A percentile compares a stretch with the other conserved stretches of the same genome.
Evolutionary conservation across 2,797 vertebrate species (phyloP).

Genomic region (Strix occidentalis): DNA sequence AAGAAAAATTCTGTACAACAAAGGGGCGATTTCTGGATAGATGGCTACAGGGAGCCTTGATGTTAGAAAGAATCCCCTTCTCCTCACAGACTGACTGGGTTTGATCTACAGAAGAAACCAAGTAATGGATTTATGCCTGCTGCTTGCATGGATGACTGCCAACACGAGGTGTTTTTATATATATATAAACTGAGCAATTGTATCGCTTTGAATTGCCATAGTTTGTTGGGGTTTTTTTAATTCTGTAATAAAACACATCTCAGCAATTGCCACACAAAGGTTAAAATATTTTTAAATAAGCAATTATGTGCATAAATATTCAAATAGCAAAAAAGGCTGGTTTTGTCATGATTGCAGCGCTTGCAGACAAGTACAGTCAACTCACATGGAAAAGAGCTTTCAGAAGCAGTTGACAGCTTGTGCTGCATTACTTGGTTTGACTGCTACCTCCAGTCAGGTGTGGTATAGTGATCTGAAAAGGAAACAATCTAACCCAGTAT

Average conservation of each 20-base stretch:
- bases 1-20: neutral
- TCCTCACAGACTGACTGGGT: neutral
- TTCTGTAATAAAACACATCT: neutral
- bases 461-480: neutral
- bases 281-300: neutral
- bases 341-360: neutral
- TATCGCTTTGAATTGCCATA: neutral
- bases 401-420: neutral
- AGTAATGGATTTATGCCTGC: neutral
- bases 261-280: neutral
- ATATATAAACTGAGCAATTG: neutral
- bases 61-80: neutral
- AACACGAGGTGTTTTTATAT: neutral
- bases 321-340: neutral
- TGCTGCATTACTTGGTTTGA: neutral
- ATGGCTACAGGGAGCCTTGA: neutral
- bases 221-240: accelerated
- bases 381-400: neutral
- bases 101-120: neutral
- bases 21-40: neutral
- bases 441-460: neutral
- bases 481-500: neutral
- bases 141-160: neutral
- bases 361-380: neutral
- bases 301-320: neutral